Conservation (phyloP, 2,113 vertebrate species). For the Ceyx margarethae region DNA sequence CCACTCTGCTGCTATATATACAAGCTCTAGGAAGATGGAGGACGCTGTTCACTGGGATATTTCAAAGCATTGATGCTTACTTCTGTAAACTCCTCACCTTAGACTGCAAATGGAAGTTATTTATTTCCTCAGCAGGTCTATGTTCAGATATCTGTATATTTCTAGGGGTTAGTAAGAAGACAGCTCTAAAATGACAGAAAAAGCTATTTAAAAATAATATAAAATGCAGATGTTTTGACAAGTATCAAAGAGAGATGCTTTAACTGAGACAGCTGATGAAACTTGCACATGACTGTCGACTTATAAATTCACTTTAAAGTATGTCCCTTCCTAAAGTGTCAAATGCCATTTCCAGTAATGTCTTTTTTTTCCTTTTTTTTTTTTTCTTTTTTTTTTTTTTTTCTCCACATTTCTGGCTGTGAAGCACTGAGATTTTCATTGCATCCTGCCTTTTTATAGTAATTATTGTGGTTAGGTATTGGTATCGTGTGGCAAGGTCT, state of each 20-base stretch:
- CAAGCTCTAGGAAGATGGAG: not conserved
- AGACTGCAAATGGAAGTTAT: not conserved
- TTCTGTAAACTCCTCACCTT: not conserved
- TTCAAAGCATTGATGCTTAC: not conserved
- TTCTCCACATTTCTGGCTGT: not conserved
- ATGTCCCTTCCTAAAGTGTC: not conserved
- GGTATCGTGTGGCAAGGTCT: not conserved
- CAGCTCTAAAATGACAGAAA: not conserved
- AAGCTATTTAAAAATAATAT: not conserved
- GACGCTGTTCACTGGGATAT: not conserved
- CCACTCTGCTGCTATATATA: not conserved
- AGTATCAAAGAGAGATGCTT: not conserved
- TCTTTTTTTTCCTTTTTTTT: too few relatives aligned
- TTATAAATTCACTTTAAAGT: not conserved
- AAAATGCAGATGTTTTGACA: not conserved
- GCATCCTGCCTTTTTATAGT: not conserved
- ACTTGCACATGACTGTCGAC: not conserved
- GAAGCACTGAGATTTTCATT: not conserved
- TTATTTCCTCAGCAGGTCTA: not conserved
- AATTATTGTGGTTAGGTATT: not conserved
- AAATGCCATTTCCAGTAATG: not conserved
- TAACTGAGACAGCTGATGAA: not conserved
- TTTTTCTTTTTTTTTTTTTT: too few relatives aligned
- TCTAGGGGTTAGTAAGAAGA: not conserved
- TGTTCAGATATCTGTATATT: not conserved